Evolutionary conservation across 2,113 vertebrate species (phyloP), one percentile per base, ranked within the genome.

Genomic region (Chrysochloris asiatica): DNA sequence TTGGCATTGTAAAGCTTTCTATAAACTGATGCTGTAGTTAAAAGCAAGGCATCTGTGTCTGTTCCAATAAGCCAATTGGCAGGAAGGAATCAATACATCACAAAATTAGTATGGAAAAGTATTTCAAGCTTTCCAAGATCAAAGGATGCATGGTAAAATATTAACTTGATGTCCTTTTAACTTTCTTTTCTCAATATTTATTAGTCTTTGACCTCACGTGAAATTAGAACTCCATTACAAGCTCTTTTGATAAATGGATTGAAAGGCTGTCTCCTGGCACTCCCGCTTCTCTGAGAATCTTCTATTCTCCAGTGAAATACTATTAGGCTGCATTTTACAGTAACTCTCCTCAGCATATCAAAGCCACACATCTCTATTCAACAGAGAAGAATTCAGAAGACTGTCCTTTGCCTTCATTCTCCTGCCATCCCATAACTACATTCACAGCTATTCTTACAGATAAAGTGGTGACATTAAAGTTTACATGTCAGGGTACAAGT

Each of bases 61-160:
- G 92, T n/a, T 97, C 87, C 88, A 95, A 94, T 95, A 90, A 96
- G 94, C 94, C 94, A 61, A 93, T 3, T 54, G 77, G 93, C 82
- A 90, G 75, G 95, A 95, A 71, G 77, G 81, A 94, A 92, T 86
- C 77, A 89, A 90, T 95, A 97, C 82, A 92, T 94, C 90, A 91
- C 86, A 82, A 95, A 97, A 97, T 86, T 65, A 91, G 80, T 47
- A 83, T 93, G 91, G 77, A 93, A 93, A 93, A 95, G 96, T 82
- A 95, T 81, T 86, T 72, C 59, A 88, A 52, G 91, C 83, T 95
- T 73, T 72, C 95, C 52, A 78, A 94, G 94, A 96, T 96, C 95
- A 95, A 97, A 97, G 83, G 95, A 90, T n/a, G 89, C 76, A 72
- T 76, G 84, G 96, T 94, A 95, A 97, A 95, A 86, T 95, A 93